These are phyloP conservation scores for Sphaeramia orbicularis DNA, from an alignment of 2,797 vertebrate genomes.

Conservation along the genomic window DNA sequence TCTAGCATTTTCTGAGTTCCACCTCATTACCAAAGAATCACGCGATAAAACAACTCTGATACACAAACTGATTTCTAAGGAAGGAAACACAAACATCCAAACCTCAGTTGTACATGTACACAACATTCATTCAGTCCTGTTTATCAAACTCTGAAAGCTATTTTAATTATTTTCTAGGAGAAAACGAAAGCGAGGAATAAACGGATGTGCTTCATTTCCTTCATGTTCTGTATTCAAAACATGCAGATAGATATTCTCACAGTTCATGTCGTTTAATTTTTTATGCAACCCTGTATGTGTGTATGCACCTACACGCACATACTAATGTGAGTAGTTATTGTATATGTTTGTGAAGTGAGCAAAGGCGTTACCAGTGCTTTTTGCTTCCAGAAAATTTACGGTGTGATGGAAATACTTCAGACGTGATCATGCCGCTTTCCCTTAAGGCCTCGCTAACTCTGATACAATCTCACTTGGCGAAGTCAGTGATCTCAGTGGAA, in stretches of 20 bases:
- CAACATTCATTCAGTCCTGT: neutral
- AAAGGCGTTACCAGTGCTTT: slow-evolving; percentile 19
- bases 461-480: slow-evolving; percentile 63
- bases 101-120: slow-evolving; percentile 7
- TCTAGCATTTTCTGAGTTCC: slow-evolving; percentile 6
- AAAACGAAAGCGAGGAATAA: slow-evolving; percentile 1
- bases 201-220: neutral
- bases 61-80: slow-evolving; percentile 4
- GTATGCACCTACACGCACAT: slow-evolving; percentile 2
- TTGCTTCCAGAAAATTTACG: slow-evolving; percentile 43
- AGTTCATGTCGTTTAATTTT: neutral
- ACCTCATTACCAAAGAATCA: slow-evolving; percentile 4
- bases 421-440: slow-evolving; percentile 36
- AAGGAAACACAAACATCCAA: slow-evolving; percentile 4
- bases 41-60: neutral
- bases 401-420: slow-evolving; percentile 62
- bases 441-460: slow-evolving; percentile 45
- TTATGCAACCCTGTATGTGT: slow-evolving; percentile 10
- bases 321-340: slow-evolving; percentile 1
- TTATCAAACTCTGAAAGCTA: neutral
- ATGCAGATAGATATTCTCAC: no score
- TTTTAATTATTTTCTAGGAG: slow-evolving; percentile 3
- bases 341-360: slow-evolving; percentile 11
- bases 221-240: no score
- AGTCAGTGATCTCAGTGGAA: slow-evolving; percentile 16